Evolutionary conservation across 2,888 invertebrate species (phyloP).

Genomic region (Anarsia innoxiella): DNA sequence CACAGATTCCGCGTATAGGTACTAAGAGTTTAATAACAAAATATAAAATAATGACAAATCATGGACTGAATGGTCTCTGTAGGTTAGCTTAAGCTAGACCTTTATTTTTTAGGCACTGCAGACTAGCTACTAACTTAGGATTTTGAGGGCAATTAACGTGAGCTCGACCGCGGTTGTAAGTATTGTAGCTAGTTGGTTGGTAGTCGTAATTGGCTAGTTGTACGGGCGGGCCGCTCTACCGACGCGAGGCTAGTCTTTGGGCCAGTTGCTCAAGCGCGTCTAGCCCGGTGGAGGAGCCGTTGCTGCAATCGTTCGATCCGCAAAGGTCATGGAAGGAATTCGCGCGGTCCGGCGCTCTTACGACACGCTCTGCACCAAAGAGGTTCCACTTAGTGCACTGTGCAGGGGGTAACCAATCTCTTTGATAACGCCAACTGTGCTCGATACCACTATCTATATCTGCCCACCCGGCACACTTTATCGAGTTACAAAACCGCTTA

Average conservation of each 20-base stretch:
- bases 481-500: conserved; percentile 5
- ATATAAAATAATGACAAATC: too few relatives aligned
- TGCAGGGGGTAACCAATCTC: conserved; percentile 31
- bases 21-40: too few relatives aligned
- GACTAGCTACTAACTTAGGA: too few relatives aligned
- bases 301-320: conserved; percentile 70
- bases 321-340: conserved; percentile 74
- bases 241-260: conserved; percentile 49
- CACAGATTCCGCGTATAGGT: too few relatives aligned
- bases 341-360: conserved; percentile 60
- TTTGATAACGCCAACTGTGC: conserved; percentile 13
- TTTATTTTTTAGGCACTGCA: too few relatives aligned
- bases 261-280: conserved; percentile 65
- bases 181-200: too few relatives aligned
- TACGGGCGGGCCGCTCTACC: conserved; percentile 39
- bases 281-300: conserved; percentile 60
- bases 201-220: too few relatives aligned
- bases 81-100: too few relatives aligned
- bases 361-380: conserved; percentile 55
- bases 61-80: too few relatives aligned
- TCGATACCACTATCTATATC: conserved; percentile 6
- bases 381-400: conserved; percentile 37
- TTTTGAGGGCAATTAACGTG: too few relatives aligned
- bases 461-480: conserved; percentile 3
- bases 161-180: too few relatives aligned